Base-by-base conservation (phyloP, 2,888 invertebrate genomes). In the Lydus trimaculatus region DNA sequence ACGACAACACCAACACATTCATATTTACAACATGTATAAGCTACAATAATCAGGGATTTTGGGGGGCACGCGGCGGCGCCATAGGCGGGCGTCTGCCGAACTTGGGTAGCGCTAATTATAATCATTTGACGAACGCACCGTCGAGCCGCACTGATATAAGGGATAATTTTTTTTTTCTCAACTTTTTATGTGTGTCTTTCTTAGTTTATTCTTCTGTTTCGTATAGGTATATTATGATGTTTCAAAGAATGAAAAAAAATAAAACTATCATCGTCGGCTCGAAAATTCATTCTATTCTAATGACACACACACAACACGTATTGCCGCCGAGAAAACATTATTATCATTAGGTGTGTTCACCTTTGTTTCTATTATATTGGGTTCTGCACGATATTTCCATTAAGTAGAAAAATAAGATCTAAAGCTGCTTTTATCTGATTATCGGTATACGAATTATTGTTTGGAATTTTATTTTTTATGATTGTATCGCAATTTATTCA, bases 51-150 rank as follows among this genome's bases (percentile, higher is more conserved):
- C 69, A 64, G 66, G 64, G 64, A 68, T 66, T 67, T 65, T 68
- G 71, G 71, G 70, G 70, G 75, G 78, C 76, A 78, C 77, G 74
- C 79, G 69, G 56, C 56, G 82, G 84, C 83, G 84, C 83, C 83
- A 81, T 80, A 81, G 83, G 83, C 83, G 83, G 82, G 78, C 82
- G 80, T 76, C 82, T 79, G 80, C 77, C 80, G 78, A 80, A 79
- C 80, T 79, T 79, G 73, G 72, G 75, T 72, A 74, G 73, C 74
- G 78, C 75, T 83, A 83, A 84, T 84, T 84, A 83, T 79, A 80
- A 83, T 84, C 80, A 84, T 84, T 83, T 81, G 76, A 69, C 43
- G 74, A 71, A 76, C 71, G 76, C 76, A 72, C 74, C 71, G 71
- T 69, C 70, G 43, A 67, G 70, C 75, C 73, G 72, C 79, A 79